Conservation (phyloP, 2,797 vertebrate species). For the Crenichthys baileyi region DNA sequence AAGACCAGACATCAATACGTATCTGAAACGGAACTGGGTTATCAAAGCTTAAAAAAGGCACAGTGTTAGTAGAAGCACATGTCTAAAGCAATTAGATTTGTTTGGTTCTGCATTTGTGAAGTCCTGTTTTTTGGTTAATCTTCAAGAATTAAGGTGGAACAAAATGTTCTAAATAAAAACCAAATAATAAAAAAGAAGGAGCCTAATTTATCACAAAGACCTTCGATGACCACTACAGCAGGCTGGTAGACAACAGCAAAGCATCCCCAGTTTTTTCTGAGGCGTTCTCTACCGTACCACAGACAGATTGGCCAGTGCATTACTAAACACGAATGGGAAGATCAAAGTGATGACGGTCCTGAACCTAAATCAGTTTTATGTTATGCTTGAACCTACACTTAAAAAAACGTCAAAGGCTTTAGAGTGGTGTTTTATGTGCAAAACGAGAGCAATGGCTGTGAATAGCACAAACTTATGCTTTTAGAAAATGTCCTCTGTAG, state of each 20-base stretch:
- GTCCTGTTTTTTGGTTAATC: conserved; percentile 44
- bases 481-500: conserved; percentile 23
- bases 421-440: conserved; percentile 78
- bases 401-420: conserved; percentile 63
- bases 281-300: conserved; percentile 26
- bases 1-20: conserved; percentile 40
- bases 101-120: conserved; percentile 50
- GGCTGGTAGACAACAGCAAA: conserved; percentile 69
- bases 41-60: conserved; percentile 72
- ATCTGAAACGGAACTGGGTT: conserved; percentile 39
- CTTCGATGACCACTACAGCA: conserved; percentile 82
- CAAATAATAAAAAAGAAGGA: background rate
- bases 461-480: conserved; percentile 57
- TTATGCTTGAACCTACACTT: conserved; percentile 60
- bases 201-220: conserved; percentile 53
- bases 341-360: conserved; percentile 18
- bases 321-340: conserved; percentile 28
- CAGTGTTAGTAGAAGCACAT: conserved; percentile 48
- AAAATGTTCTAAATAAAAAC: conserved; percentile 32
- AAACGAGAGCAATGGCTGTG: conserved; percentile 77
- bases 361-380: conserved; percentile 39
- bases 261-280: conserved; percentile 31
- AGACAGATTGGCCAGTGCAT: conserved; percentile 53
- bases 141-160: conserved; percentile 35
- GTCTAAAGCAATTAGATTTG: conserved; percentile 35